Conservation (phyloP, 2,113 vertebrate genomes). For the Prunella fulvescens region DNA sequence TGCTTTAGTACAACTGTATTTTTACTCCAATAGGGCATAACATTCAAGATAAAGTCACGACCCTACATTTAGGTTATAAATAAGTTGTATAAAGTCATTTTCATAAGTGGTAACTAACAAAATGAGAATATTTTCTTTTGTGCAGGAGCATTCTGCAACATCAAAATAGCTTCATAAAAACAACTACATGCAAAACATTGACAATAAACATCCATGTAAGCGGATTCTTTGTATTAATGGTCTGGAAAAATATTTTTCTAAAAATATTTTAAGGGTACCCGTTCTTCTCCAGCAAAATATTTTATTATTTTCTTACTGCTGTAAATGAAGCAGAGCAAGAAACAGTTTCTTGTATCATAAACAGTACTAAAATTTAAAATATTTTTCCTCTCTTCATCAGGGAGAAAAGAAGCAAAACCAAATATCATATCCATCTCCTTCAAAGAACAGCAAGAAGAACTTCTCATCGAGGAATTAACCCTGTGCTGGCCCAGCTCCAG, state of each 20-base stretch:
- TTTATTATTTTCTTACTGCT: background rate
- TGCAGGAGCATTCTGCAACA: background rate
- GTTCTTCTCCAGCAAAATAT: background rate
- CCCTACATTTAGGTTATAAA: background rate
- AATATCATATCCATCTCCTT: background rate
- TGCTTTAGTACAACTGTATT: background rate
- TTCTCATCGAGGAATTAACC: background rate
- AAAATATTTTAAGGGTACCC: background rate
- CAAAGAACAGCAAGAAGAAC: background rate
- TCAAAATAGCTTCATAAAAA: background rate
- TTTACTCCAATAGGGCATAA: conserved; percentile 13
- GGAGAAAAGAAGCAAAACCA: background rate
- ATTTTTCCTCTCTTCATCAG: background rate
- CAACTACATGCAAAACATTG: background rate
- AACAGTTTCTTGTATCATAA: background rate
- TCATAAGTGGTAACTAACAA: background rate
- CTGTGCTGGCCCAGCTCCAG: background rate
- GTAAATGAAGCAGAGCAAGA: background rate
- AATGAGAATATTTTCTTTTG: background rate
- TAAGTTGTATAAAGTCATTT: background rate
- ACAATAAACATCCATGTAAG: background rate
- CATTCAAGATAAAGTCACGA: background rate
- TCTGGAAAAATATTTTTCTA: background rate
- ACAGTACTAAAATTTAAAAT: background rate
- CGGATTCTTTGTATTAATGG: background rate